These are phyloP conservation scores for Napeogenes inachia DNA, from an alignment of 2,888 invertebrate genomes.

Conservation along the genomic window DNA sequence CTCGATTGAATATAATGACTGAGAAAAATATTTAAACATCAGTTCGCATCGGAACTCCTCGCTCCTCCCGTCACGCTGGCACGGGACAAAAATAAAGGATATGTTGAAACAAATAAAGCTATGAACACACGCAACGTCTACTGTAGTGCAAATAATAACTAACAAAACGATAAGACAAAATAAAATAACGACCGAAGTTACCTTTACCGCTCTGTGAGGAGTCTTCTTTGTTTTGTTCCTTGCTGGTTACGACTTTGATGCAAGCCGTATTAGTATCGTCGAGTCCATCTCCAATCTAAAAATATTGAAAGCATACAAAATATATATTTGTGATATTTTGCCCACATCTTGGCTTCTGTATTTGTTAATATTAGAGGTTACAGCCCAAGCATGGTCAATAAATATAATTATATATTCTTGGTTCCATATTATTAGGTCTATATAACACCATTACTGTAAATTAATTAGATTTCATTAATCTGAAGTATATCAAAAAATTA, in stretches of 20 bases:
- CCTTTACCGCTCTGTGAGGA: conserved; percentile 33
- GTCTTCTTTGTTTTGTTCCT: conserved; percentile 36
- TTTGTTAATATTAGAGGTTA: too few relatives aligned
- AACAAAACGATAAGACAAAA: conserved; percentile 18
- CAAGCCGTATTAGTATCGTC: conserved; percentile 46
- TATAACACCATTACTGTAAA: too few relatives aligned
- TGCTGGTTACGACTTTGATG: conserved; percentile 56
- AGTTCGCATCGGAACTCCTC: too few relatives aligned
- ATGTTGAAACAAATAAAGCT: conserved; percentile 40
- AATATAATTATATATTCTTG: too few relatives aligned
- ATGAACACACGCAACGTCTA: conserved; percentile 62
- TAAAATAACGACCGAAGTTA: conserved; percentile 23
- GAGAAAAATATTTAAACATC: too few relatives aligned
- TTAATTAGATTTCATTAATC: too few relatives aligned
- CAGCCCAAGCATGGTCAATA: too few relatives aligned
- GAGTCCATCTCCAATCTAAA: conserved; percentile 56
- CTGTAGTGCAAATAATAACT: conserved; percentile 28
- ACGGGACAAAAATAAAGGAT: conserved; percentile 1
- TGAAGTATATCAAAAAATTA: too few relatives aligned
- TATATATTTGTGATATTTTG: too few relatives aligned
- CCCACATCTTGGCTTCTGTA: too few relatives aligned
- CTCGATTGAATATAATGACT: too few relatives aligned
- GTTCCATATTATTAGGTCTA: too few relatives aligned
- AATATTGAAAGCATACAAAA: not conserved
- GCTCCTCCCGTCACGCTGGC: not conserved